A percentile compares a stretch with the other conserved stretches of the same genome.
phyloP scores from a whole-genome alignment of 2,113 vertebrate species.

The Eptatretus burgeri region DNA sequence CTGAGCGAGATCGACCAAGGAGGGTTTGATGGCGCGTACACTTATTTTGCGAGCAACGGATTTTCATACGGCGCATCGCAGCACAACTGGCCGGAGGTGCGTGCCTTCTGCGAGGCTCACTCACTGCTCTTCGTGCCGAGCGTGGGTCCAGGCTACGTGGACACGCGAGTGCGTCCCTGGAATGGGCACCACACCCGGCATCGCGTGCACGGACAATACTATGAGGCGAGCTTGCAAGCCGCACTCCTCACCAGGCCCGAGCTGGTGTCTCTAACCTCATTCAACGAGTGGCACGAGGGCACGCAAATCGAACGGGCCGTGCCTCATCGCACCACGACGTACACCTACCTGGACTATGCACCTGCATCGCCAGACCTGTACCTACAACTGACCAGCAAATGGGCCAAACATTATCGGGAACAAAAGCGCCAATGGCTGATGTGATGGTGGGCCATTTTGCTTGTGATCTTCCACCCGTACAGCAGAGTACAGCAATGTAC shows the following conservation, averaged over 20 bases:
- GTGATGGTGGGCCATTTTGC: slow-evolving; percentile 14
- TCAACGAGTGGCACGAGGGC: slow-evolving; percentile 96
- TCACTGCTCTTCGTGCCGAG: slow-evolving; percentile 68
- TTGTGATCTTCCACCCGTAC: no score
- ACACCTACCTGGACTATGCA: slow-evolving; percentile 50
- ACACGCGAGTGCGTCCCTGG: slow-evolving; percentile 76
- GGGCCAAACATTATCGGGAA: slow-evolving; percentile 47
- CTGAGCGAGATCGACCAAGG: slow-evolving; percentile 44
- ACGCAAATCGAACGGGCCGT: slow-evolving; percentile 82
- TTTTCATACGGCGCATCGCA: slow-evolving; percentile 83
- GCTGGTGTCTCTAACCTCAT: slow-evolving; percentile 70
- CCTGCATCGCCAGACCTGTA: slow-evolving; percentile 57
- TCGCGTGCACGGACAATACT: slow-evolving; percentile 64
- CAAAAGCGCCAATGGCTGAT: slow-evolving; percentile 35
- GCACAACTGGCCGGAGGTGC: slow-evolving; percentile 48
- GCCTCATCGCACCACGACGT: slow-evolving; percentile 30
- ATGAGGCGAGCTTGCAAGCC: slow-evolving; percentile 43
- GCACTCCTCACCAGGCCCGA: slow-evolving; percentile 38
- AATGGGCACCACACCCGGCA: slow-evolving; percentile 73
- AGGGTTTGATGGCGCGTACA: slow-evolving; percentile 82
- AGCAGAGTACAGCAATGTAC: no score
- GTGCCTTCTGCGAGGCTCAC: slow-evolving; percentile 51
- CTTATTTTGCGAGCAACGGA: slow-evolving; percentile 84
- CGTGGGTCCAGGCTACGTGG: slow-evolving; percentile 71
- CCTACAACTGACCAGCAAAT: slow-evolving; percentile 61